phyloP scores from a whole-genome alignment of 2,113 vertebrate species.

The Cranoglanis bouderius region DNA sequence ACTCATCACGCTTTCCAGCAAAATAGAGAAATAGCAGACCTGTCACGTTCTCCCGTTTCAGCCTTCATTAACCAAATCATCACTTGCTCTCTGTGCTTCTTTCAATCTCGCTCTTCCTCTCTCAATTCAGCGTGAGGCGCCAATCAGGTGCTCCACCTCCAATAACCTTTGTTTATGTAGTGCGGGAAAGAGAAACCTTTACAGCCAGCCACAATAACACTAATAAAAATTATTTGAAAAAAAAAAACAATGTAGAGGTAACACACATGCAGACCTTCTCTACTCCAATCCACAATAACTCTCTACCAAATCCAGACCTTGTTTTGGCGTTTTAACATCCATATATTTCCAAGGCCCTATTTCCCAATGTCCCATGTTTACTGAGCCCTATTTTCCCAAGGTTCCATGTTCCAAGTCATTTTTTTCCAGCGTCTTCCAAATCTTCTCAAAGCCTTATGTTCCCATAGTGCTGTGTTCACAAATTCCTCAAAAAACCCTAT shows the following conservation, averaged over 20 bases:
- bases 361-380: no score
- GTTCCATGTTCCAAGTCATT: neutral
- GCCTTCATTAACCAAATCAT: constrained; percentile 54
- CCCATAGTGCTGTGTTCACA: neutral
- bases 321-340: neutral
- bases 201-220: neutral
- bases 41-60: constrained; percentile 44
- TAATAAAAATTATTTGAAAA: neutral
- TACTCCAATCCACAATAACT: neutral
- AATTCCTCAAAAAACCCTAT: neutral
- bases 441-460: neutral
- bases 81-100: constrained; percentile 2
- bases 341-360: neutral
- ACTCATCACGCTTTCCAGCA: constrained; percentile 42
- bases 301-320: neutral
- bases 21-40: constrained; percentile 53
- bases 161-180: constrained; percentile 39
- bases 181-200: neutral
- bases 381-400: neutral
- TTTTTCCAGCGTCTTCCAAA: neutral
- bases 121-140: neutral
- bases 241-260: neutral
- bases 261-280: neutral
- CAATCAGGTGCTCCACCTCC: constrained; percentile 11
- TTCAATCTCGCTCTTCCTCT: neutral